Conservation (phyloP, 1,140 invertebrate species). For the Sitophilus oryzae region DNA sequence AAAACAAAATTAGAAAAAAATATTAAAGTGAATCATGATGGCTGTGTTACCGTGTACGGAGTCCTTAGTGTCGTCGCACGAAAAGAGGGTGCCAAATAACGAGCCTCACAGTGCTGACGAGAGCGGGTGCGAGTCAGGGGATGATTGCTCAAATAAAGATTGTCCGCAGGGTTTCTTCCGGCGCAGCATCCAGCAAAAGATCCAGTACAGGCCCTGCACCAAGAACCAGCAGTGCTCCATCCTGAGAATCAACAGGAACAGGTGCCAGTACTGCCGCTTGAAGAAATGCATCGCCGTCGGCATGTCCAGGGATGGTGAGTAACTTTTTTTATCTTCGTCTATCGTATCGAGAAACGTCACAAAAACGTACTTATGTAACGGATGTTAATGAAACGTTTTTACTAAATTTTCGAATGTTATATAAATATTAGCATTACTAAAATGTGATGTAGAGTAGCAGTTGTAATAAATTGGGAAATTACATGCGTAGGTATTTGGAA, state of each 20-base stretch:
- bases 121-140: slow-evolving; percentile 50
- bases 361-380: too few species aligned
- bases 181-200: slow-evolving; percentile 94
- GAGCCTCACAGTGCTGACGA: slow-evolving; percentile 20
- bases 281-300: slow-evolving; percentile 98
- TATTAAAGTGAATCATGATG: slow-evolving; percentile 36
- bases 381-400: too few species aligned
- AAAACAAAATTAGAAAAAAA: background rate
- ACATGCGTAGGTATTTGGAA: too few species aligned
- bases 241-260: slow-evolving; percentile 91
- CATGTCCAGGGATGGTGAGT: slow-evolving; percentile 96
- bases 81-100: background rate
- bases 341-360: too few species aligned
- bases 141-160: slow-evolving; percentile 47
- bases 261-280: slow-evolving; percentile 94
- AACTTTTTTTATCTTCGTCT: slow-evolving; percentile 5
- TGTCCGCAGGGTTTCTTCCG: slow-evolving; percentile 77
- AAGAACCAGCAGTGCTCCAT: slow-evolving; percentile 98
- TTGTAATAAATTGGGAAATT: too few species aligned
- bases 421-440: too few species aligned
- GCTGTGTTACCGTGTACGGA: slow-evolving; percentile 40
- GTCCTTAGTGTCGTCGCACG: slow-evolving; percentile 27
- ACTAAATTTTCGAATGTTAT: too few species aligned
- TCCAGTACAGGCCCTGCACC: slow-evolving; percentile 94
- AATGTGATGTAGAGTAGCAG: too few species aligned